phyloP scores from a whole-genome alignment of 2,888 invertebrate species.

The Trachelus stipa region DNA sequence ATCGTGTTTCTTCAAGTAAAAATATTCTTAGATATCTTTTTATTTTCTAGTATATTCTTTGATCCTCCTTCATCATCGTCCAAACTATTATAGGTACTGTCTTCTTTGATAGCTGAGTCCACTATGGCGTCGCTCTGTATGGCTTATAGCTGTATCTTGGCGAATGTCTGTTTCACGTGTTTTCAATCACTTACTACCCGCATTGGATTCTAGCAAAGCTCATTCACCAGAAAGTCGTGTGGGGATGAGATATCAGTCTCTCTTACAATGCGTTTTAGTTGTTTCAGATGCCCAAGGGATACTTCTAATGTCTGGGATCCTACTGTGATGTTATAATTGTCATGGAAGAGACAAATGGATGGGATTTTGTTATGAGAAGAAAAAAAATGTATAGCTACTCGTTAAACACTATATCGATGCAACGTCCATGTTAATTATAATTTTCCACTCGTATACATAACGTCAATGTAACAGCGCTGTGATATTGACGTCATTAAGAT shows the following conservation, averaged over 20 bases:
- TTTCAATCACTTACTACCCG: conserved; percentile 52
- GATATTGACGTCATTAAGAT: neutral
- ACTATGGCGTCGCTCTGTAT: neutral
- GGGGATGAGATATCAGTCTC: neutral
- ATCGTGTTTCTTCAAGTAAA: neutral
- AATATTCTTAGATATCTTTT: neutral
- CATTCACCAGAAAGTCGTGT: conserved; percentile 7
- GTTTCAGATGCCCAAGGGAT: neutral
- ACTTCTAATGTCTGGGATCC: neutral
- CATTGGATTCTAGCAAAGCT: conserved; percentile 31
- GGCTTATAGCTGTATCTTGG: conserved; percentile 4
- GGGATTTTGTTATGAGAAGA: neutral
- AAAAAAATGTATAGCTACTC: neutral
- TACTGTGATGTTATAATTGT: neutral
- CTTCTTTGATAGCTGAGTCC: neutral
- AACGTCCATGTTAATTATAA: neutral
- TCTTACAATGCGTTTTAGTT: neutral
- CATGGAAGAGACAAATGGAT: too few relatives aligned
- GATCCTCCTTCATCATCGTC: neutral
- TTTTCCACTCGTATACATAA: neutral
- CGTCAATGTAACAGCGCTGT: neutral
- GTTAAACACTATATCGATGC: neutral
- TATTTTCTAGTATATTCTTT: neutral
- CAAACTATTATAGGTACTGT: neutral
- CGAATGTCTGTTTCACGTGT: conserved; percentile 26